Evolutionary conservation across 2,113 vertebrate species (phyloP).

Genomic region (Odocoileus virginianus): DNA sequence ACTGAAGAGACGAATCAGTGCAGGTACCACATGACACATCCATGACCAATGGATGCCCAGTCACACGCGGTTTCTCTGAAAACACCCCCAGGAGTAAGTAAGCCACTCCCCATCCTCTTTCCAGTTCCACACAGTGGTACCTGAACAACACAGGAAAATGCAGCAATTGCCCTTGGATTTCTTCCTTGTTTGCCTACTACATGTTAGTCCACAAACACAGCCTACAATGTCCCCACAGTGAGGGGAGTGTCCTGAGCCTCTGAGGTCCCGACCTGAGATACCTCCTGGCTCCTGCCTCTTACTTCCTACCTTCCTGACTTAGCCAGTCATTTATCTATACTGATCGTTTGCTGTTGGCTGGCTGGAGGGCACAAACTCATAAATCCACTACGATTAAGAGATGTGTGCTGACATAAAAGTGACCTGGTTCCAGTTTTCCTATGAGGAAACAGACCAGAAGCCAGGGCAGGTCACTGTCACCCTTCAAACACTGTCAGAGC

Average conservation of each 20-base stretch:
- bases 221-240: not conserved
- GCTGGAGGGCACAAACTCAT: not conserved
- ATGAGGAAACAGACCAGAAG: conserved; percentile 43
- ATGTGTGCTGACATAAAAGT: not conserved
- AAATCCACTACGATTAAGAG: not conserved
- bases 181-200: not conserved
- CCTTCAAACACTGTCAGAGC: not conserved
- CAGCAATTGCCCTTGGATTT: not conserved
- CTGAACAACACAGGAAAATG: not conserved
- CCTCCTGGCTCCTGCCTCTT: not conserved
- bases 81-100: not conserved
- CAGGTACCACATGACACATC: not conserved
- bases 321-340: not conserved
- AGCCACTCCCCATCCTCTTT: not conserved
- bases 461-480: conserved; percentile 26
- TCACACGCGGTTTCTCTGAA: not conserved
- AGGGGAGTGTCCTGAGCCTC: not conserved
- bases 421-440: conserved; percentile 34
- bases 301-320: not conserved
- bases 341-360: not conserved
- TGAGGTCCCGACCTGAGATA: not conserved
- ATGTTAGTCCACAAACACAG: not conserved
- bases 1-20: not conserved
- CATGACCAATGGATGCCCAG: rapidly evolving
- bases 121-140: not conserved